phyloP scores from a whole-genome alignment of 2,888 invertebrate species.

The Pyrrhia umbra region DNA sequence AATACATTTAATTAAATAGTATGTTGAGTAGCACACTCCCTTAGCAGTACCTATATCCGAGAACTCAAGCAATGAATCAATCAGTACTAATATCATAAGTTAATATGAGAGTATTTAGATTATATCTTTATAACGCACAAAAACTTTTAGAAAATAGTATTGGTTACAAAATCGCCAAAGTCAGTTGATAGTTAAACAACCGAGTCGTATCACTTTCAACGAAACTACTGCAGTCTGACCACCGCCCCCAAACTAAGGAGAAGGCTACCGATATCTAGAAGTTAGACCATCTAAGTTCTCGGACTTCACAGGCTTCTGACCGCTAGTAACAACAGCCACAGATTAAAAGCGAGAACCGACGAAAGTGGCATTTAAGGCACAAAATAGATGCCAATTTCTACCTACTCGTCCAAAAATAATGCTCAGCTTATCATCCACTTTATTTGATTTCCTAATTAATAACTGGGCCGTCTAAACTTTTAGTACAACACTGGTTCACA shows the following conservation, averaged over 20 bases:
- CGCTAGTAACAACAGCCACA: conserved; percentile 36
- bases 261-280: conserved; percentile 40
- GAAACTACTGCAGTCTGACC: conserved; percentile 43
- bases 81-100: conserved; percentile 8
- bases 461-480: conserved; percentile 12
- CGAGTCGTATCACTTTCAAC: conserved; percentile 39
- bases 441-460: not conserved
- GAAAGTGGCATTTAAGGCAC: not conserved
- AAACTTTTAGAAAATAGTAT: not conserved
- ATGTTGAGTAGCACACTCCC: no score
- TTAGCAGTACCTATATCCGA: no score
- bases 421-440: not conserved
- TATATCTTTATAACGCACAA: not conserved
- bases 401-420: not conserved
- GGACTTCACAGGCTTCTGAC: conserved; percentile 45
- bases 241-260: conserved; percentile 27
- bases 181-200: conserved; percentile 41
- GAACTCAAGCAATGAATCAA: no score
- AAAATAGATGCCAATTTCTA: not conserved
- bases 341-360: conserved; percentile 21
- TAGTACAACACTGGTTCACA: conserved; percentile 24
- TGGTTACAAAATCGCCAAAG: not conserved
- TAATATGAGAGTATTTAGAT: conserved; percentile 18
- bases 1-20: no score
- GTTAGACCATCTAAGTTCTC: conserved; percentile 46